Evolutionary conservation across 2,797 vertebrate genomes (phyloP).

Genomic region (Liparis tanakae): DNA sequence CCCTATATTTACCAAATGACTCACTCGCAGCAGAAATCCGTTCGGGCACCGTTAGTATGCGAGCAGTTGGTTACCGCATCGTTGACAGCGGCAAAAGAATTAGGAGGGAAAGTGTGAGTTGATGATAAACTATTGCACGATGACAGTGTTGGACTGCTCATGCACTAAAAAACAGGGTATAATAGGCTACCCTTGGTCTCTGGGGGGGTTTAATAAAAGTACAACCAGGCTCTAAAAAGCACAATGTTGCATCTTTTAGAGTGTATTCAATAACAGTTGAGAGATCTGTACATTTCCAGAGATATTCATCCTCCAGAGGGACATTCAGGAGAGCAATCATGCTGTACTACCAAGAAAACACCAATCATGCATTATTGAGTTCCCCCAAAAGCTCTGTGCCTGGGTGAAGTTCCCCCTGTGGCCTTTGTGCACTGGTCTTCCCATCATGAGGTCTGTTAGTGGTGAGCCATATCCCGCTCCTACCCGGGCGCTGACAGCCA

Average conservation of each 20-base stretch:
- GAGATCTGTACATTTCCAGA: constrained; percentile 53
- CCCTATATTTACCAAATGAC: constrained; percentile 76
- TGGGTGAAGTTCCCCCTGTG: constrained; percentile 47
- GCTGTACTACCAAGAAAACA: constrained; percentile 56
- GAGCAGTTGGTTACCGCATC: constrained; percentile 64
- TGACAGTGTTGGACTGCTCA: constrained; percentile 11
- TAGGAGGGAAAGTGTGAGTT: constrained; percentile 45
- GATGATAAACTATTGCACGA: constrained; percentile 39
- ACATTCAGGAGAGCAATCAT: constrained; percentile 44
- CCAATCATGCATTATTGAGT: constrained; percentile 68
- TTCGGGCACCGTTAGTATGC: constrained; percentile 73
- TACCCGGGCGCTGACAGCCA: constrained; percentile 59
- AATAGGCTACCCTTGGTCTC: constrained; percentile 7
- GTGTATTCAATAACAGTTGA: constrained; percentile 34
- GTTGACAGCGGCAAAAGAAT: constrained; percentile 68
- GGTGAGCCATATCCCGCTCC: constrained; percentile 53
- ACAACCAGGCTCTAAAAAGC: constrained; percentile 31
- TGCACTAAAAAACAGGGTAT: not conserved
- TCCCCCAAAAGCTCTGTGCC: constrained; percentile 53
- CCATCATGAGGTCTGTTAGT: constrained; percentile 64
- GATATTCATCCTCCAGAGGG: constrained; percentile 42
- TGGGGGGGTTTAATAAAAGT: constrained; percentile 24
- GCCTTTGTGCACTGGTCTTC: constrained; percentile 58
- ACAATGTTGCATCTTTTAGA: constrained; percentile 16
- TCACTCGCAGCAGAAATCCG: constrained; percentile 70